These are phyloP conservation scores for Sceloporus undulatus DNA, from an alignment of 2,113 vertebrate species.

Conservation along the genomic window DNA sequence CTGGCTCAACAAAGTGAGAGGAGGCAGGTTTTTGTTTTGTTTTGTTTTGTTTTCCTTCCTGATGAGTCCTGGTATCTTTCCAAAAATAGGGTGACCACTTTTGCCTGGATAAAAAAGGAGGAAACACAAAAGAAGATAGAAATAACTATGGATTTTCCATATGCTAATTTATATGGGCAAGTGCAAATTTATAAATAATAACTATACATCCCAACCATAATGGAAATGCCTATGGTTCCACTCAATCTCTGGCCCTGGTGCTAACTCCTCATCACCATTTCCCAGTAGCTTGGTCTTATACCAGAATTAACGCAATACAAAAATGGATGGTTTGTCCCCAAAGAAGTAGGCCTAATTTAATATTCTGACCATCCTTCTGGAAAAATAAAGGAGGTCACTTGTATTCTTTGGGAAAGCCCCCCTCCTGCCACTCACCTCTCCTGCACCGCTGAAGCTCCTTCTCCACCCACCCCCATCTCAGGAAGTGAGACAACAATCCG, in stretches of 20 bases:
- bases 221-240: no score
- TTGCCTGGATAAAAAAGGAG: background rate
- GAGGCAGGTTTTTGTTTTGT: no score
- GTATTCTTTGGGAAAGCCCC: accelerated
- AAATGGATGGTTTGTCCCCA: background rate
- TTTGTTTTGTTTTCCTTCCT: background rate
- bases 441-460: background rate
- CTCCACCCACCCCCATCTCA: background rate
- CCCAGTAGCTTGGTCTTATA: background rate
- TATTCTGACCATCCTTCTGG: background rate
- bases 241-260: background rate
- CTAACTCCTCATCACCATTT: background rate
- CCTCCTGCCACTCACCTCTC: background rate
- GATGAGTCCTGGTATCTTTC: background rate
- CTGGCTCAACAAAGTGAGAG: background rate
- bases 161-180: background rate
- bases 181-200: background rate
- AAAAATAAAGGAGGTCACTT: background rate
- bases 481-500: background rate
- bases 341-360: background rate
- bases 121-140: background rate
- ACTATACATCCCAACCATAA: background rate
- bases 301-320: background rate
- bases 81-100: background rate
- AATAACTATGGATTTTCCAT: background rate